Conservation (phyloP, 2,113 vertebrate genomes). For the Eulemur macaco region DNA sequence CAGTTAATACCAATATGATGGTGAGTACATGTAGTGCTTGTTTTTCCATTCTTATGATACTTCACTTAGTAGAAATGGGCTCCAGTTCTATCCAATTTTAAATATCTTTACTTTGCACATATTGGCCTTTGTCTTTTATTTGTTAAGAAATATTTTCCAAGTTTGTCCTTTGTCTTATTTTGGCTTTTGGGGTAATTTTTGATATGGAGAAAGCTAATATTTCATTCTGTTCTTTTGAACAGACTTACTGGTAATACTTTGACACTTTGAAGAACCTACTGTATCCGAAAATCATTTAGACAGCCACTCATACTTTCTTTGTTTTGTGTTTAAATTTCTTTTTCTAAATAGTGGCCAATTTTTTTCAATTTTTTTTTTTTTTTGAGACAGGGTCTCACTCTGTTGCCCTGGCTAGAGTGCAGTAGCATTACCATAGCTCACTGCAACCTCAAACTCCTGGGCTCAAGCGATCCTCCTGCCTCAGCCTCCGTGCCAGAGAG, state of each 20-base stretch:
- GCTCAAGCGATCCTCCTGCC: no score
- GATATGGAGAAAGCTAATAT: not conserved
- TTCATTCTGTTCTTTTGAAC: not conserved
- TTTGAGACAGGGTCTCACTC: no score
- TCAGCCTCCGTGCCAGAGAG: no score
- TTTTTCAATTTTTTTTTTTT: not conserved
- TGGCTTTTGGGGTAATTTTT: not conserved
- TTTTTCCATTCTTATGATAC: no score
- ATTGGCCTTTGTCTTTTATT: constrained; percentile 12
- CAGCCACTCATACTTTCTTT: not conserved
- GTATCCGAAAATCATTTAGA: not conserved
- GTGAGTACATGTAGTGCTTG: no score
- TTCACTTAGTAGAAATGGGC: no score
- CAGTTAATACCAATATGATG: no score
- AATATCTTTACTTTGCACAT: not conserved
- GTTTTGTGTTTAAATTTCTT: not conserved
- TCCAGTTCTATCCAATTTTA: not conserved
- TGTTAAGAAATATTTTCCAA: not conserved
- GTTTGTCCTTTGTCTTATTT: not conserved
- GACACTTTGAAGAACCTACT: not conserved
- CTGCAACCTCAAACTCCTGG: no score
- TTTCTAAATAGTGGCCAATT: not conserved
- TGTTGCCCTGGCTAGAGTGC: no score
- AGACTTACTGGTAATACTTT: not conserved
- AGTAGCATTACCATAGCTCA: no score